phyloP scores from a whole-genome alignment of 2,888 invertebrate genomes.

The Tricholauxania praeusta region DNA sequence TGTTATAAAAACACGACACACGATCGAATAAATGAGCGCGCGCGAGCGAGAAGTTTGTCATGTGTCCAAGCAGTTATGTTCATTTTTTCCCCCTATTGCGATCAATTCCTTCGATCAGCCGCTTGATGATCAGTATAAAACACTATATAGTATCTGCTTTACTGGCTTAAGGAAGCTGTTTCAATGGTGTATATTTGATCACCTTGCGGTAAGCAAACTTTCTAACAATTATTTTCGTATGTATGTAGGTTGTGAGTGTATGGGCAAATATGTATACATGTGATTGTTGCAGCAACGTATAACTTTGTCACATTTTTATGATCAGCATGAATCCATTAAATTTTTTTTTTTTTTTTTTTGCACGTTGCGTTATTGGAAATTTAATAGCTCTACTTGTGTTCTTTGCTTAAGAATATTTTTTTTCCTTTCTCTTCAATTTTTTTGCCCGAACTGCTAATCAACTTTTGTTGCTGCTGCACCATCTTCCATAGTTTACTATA shows the following conservation, averaged over 20 bases:
- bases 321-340: constrained; percentile 4
- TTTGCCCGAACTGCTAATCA: not conserved
- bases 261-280: not conserved
- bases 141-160: too few relatives aligned
- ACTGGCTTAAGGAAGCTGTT: not conserved
- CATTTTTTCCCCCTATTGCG: constrained; percentile 4
- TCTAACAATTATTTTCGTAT: constrained; percentile 29
- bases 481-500: not conserved
- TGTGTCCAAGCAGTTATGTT: constrained; percentile 17
- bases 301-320: constrained; percentile 36
- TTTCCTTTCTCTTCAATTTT: not conserved
- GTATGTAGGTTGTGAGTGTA: not conserved
- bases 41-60: constrained; percentile 19
- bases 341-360: not conserved
- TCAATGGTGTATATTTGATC: constrained; percentile 50
- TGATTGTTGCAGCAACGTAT: constrained; percentile 11
- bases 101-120: not conserved
- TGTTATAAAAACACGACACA: not conserved
- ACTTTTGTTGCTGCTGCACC: not conserved
- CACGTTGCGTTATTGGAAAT: constrained; percentile 32
- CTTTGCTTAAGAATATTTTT: not conserved
- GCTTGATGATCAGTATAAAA: not conserved
- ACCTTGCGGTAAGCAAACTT: constrained; percentile 52
- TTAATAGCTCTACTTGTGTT: constrained; percentile 18
- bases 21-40: constrained; percentile 3